Conservation (phyloP, 1,140 invertebrate genomes). For the Euura saliciscinereae region DNA sequence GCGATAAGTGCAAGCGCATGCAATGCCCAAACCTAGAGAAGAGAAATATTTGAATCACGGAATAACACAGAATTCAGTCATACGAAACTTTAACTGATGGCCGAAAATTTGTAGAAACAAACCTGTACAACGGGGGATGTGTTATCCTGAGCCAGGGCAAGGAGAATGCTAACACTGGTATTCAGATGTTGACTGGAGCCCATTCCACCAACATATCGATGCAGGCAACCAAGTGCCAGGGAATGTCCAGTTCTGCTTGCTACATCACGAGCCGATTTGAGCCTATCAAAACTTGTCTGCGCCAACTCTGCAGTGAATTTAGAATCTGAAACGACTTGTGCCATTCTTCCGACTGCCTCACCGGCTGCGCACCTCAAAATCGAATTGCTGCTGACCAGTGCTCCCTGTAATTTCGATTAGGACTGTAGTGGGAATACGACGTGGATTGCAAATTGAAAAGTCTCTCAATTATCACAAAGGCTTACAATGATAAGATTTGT, state of each 20-base stretch:
- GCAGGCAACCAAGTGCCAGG: slow-evolving; percentile 89
- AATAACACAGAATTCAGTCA: slow-evolving; percentile 15
- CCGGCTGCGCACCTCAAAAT: slow-evolving; percentile 87
- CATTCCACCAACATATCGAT: slow-evolving; percentile 89
- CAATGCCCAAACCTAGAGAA: slow-evolving; percentile 88
- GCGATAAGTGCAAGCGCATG: slow-evolving; percentile 95
- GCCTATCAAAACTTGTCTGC: slow-evolving; percentile 87
- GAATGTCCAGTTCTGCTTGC: slow-evolving; percentile 90
- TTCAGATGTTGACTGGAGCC: slow-evolving; percentile 91
- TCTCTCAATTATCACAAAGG: slow-evolving; percentile 17
- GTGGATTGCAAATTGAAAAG: slow-evolving; percentile 8
- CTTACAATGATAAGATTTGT: slow-evolving; percentile 78
- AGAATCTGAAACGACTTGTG: slow-evolving; percentile 84
- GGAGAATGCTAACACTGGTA: slow-evolving; percentile 90
- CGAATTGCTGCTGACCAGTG: slow-evolving; percentile 83
- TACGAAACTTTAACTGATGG: neutral
- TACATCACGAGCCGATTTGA: slow-evolving; percentile 88
- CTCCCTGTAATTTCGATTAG: slow-evolving; percentile 59
- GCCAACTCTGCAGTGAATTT: slow-evolving; percentile 90
- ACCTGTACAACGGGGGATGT: slow-evolving; percentile 90
- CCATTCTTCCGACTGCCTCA: slow-evolving; percentile 87
- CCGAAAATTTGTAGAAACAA: slow-evolving; percentile 21
- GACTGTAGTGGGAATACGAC: neutral
- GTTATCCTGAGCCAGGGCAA: slow-evolving; percentile 93
- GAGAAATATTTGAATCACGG: slow-evolving; percentile 10